Base-by-base conservation (phyloP, 1,140 invertebrate species). In the Propsilocerus akamusi region DNA sequence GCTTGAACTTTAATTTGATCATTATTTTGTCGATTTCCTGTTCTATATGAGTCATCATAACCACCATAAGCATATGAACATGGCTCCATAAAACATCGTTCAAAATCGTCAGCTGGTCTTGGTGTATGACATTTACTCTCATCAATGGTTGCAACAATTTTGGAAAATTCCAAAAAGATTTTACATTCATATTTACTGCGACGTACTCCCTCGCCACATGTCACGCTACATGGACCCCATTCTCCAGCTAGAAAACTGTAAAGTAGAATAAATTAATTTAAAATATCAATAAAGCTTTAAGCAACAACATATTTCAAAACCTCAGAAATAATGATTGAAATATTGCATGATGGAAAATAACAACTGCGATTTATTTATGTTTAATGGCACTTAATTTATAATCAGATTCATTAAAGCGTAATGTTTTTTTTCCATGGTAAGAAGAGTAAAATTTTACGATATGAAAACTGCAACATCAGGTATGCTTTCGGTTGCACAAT, bases 101-200 rank as follows among this genome's bases (percentile, higher is more conserved):
- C 86, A 0, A 75, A 78, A 55, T 85, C 80, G 56, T 85, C 81
- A 0, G 72, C 57, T 1, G 91, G 90, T 58, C 88, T 91, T 0
- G 75, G 74, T 0, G 86, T 88, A 48, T 80, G 74, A 60, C 92
- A 97, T 55, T 94, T 79, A n/a, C 74, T 74, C 56, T 95, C 89
- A 1, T 90, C 87, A 10, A 95, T 66, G 54, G 79, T 83, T 1
- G 85, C 87, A 30, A 89, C 79, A 0, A 86, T 91, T 51, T 79
- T 72, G 37, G 85, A 89, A 60, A 91, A 91, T 64, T 93, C 88
- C 37, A 97, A 68, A 65, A 88, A 93, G 55, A 96, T 92, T 71
- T 93, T 93, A 67, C 92, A 97, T 51, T 83, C 76, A 2, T 92
- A 89, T 56, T 80, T 74, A 5, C 88, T 74, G 51, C 78, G 80